Base-by-base conservation (phyloP, 2,888 invertebrate species). In the Calameuta idolon region DNA sequence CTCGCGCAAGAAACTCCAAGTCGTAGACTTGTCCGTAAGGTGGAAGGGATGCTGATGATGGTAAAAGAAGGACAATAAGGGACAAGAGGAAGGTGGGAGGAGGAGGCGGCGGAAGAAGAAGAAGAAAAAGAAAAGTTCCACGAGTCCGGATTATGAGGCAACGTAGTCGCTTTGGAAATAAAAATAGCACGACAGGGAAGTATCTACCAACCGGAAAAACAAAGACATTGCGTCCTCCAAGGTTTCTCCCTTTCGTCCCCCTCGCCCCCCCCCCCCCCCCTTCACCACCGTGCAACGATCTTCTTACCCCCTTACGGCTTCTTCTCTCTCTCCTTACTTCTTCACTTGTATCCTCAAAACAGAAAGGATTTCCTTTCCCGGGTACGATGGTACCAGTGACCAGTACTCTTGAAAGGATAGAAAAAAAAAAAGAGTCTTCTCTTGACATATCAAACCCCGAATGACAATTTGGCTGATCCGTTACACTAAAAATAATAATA, bases 141-240 rank as follows among this genome's bases (percentile, higher is more conserved):
- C 81, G 80, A 87, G 80, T 84, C 83, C 9, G 84, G 86, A 87
- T 88, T 87, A 88, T 87, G 86, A 88, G 83, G 82, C 81, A 77
- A 77, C 80, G 79, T 84, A 80, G 81, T 78, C 82, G 55, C 55
- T 55, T 80, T 81, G 77, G 80, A 82, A 87, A 85, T 86, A 87
- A 86, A 86, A 86, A 85, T 86, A 79, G 79, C 77, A 79, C 80
- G 79, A 75, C 79, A 77, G 77, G 80, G 80, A 77, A 75, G 78
- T 76, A 77, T 55, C 55, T 23, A 55, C 55, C 23, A 23, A 5
- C 33, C 74, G 79, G 81, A 81, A 81, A 80, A 85, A 85, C 82
- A 79, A 78, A 77, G 81, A 84, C 83, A 75, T 81, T 79, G 82
- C 80, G 23, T 80, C 79, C 78, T 80, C 77, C 74, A 23, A 73